phyloP scores from a whole-genome alignment of 1,140 invertebrate species.

The Micrasema minimum region DNA sequence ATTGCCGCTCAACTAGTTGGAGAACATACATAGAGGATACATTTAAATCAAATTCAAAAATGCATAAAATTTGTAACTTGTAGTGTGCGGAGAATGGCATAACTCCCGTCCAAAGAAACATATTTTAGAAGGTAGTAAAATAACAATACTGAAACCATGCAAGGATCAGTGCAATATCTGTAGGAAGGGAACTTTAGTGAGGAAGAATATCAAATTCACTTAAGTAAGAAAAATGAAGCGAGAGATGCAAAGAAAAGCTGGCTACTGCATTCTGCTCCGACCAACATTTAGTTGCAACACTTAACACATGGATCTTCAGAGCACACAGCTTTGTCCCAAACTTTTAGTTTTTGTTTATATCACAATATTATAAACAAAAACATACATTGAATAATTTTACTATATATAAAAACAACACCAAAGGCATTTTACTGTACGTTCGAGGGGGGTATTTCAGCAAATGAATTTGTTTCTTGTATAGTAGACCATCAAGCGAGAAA shows the following conservation, averaged over 20 bases:
- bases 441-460: too few relatives aligned
- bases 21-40: conserved; percentile 9
- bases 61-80: conserved; percentile 6
- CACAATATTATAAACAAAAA: background rate
- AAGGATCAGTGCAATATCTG: background rate
- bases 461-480: background rate
- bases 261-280: conserved; percentile 12
- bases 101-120: conserved; percentile 11
- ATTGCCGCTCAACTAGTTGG: conserved; percentile 12
- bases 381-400: background rate
- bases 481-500: background rate
- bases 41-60: conserved; percentile 4
- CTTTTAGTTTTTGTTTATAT: background rate
- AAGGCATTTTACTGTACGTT: background rate
- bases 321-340: conserved; percentile 2
- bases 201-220: conserved; percentile 12
- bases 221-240: conserved; percentile 9
- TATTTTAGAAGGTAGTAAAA: background rate
- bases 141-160: background rate
- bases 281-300: conserved; percentile 9
- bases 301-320: conserved; percentile 4
- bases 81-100: conserved; percentile 4
- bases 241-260: conserved; percentile 15
- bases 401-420: background rate
- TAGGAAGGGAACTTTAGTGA: background rate